Evolutionary conservation across 2,797 vertebrate species (phyloP).

Genomic region (Hydrophis major): DNA sequence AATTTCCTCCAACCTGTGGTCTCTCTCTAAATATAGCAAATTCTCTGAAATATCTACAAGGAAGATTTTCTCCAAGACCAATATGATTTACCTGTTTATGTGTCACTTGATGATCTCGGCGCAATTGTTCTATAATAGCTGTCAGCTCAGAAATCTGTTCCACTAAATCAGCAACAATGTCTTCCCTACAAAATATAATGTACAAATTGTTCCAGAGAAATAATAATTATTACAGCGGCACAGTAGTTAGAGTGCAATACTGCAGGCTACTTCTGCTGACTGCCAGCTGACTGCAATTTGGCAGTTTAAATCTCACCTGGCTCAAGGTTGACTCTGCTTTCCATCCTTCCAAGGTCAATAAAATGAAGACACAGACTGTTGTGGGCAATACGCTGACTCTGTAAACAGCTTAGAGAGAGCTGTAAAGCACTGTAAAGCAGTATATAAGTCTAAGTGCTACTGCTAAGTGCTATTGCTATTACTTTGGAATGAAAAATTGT

Average conservation of each 20-base stretch:
- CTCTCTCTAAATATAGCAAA: neutral
- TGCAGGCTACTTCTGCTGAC: no score
- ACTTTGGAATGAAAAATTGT: neutral
- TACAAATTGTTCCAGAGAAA: neutral
- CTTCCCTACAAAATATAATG: slow-evolving; percentile 43
- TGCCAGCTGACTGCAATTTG: no score
- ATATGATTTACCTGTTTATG: slow-evolving; percentile 55
- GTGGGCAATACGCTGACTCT: no score
- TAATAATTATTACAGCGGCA: neutral
- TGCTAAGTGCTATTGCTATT: no score
- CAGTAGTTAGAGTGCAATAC: no score
- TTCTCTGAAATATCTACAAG: neutral
- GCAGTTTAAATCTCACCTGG: no score
- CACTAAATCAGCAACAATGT: slow-evolving; percentile 60
- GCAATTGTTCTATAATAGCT: slow-evolving; percentile 64
- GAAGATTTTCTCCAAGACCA: neutral
- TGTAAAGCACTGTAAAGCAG: no score
- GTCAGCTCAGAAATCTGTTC: slow-evolving; percentile 68
- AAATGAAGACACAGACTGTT: no score
- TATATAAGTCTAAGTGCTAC: no score
- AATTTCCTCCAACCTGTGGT: neutral
- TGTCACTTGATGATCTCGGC: slow-evolving; percentile 58
- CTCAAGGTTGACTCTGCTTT: no score
- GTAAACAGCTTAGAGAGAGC: no score
- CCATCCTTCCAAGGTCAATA: no score